These are phyloP conservation scores for Serrognathus titanus DNA, from an alignment of 2,888 invertebrate genomes.

Conservation along the genomic window DNA sequence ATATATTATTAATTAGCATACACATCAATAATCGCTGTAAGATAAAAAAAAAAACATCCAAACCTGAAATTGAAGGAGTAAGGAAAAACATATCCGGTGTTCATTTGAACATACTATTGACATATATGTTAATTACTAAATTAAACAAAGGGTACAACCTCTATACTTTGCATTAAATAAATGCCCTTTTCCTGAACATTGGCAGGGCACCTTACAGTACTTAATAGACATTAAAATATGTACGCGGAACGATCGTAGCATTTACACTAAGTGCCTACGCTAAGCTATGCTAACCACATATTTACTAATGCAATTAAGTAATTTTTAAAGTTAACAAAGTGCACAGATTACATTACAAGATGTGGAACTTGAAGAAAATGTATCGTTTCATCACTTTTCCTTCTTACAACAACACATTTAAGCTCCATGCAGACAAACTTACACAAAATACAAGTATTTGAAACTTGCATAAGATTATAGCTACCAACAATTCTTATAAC, in stretches of 20 bases:
- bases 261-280: conserved; percentile 36
- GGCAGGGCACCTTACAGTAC: conserved; percentile 29
- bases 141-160: conserved; percentile 63
- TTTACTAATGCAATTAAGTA: conserved; percentile 7
- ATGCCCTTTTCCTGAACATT: conserved; percentile 67
- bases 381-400: too few relatives aligned
- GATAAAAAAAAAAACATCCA: conserved; percentile 7
- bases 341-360: too few relatives aligned
- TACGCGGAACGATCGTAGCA: conserved; percentile 29
- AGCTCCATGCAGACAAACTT: too few relatives aligned
- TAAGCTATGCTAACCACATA: conserved; percentile 29
- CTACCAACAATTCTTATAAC: too few relatives aligned
- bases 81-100: not conserved
- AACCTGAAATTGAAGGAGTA: not conserved
- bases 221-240: conserved; percentile 19
- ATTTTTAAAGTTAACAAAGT: too few relatives aligned
- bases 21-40: conserved; percentile 42
- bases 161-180: conserved; percentile 91
- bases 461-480: too few relatives aligned
- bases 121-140: conserved; percentile 49
- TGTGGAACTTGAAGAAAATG: too few relatives aligned
- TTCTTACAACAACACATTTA: too few relatives aligned
- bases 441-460: too few relatives aligned
- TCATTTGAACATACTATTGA: conserved; percentile 37
- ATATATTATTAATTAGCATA: conserved; percentile 42